Base-by-base conservation (phyloP, 2,113 vertebrate genomes). In the Thryonomys swinderianus region DNA sequence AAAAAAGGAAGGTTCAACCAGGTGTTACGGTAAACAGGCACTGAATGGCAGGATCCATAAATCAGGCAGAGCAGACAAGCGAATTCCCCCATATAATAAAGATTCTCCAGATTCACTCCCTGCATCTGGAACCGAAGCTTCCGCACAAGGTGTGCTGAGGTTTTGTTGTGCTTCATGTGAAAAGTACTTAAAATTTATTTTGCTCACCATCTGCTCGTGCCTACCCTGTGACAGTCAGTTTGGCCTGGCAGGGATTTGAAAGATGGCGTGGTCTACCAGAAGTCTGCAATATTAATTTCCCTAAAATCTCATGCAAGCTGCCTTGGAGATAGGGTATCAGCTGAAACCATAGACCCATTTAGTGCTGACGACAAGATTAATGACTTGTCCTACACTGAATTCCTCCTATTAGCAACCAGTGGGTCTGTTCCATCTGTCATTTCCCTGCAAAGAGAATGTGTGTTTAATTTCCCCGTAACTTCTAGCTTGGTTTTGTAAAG, bases 301-400 rank as follows among this genome's bases (percentile, higher is more conserved):
- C 94, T 97, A 97, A 97, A 98, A 98, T 97, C 97, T 96, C 94
- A 95, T 94, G 96, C 97, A 98, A 99, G 98, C 98, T 98, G 98
- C 97, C 97, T 98, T 95, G 97, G 95, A 98, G 99, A 99, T 98
- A 98, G 98, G 98, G 98, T 99, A 99, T 99, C 99, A 98, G 98
- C 97, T 98, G 97, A 98, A 99, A 98, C 98, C 98, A 93, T 98
- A 99, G 99, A 99, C 98, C 98, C 99, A 99, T 99, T 99, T 99
- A 98, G 97, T 98, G 98, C 98, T 99, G 99, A 99, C 99, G 99
- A 98, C 95, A 99, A 99, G 99, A 99, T 99, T 99, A 99, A 99
- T 99, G 99, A 98, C 98, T 98, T 97, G 98, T 98, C 97, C 98
- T 96, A 89, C 82, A 93, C 97, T 98, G 98, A 98, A 99, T 99